A percentile compares a stretch with the other conserved stretches of the same genome.
Conservation (phyloP, 1,140 invertebrate species). For the Eurosta solidaginis region DNA sequence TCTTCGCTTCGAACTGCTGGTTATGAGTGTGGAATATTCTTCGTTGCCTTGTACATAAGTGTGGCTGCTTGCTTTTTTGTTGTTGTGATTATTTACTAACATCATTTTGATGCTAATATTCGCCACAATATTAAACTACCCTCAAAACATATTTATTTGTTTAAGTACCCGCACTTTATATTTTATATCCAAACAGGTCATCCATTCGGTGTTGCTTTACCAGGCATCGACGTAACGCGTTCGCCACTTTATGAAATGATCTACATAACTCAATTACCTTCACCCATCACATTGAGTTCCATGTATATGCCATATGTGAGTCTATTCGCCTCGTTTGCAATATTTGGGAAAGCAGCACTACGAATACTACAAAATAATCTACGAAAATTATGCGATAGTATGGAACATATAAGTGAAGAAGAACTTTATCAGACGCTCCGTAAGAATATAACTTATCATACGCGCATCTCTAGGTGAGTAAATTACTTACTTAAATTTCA, state of each 20-base stretch:
- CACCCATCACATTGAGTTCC: slow-evolving; percentile 42
- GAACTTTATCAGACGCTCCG: slow-evolving; percentile 34
- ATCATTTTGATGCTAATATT: too few relatives aligned
- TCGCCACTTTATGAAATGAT: slow-evolving; percentile 49
- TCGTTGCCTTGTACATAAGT: too few relatives aligned
- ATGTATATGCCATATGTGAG: slow-evolving; percentile 57
- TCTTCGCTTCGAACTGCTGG: too few relatives aligned
- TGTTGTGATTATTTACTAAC: too few relatives aligned
- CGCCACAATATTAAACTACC: too few relatives aligned
- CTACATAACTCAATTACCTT: slow-evolving; percentile 46
- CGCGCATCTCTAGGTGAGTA: slow-evolving; percentile 23
- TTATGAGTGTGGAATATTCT: too few relatives aligned
- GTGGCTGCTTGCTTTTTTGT: too few relatives aligned
- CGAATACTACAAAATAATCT: slow-evolving; percentile 44
- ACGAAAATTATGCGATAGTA: slow-evolving; percentile 14
- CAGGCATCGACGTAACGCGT: slow-evolving; percentile 44
- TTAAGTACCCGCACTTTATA: too few relatives aligned
- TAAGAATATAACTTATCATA: slow-evolving; percentile 44
- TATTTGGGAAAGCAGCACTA: slow-evolving; percentile 50
- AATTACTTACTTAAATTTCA: background rate
- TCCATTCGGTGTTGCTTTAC: slow-evolving; percentile 50
- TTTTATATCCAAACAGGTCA: slow-evolving; percentile 39
- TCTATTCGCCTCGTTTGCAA: slow-evolving; percentile 50
- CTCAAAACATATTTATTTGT: too few relatives aligned
- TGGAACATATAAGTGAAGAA: background rate